Base-by-base conservation (phyloP, 1,140 invertebrate genomes). In the Saccostrea glomerata region DNA sequence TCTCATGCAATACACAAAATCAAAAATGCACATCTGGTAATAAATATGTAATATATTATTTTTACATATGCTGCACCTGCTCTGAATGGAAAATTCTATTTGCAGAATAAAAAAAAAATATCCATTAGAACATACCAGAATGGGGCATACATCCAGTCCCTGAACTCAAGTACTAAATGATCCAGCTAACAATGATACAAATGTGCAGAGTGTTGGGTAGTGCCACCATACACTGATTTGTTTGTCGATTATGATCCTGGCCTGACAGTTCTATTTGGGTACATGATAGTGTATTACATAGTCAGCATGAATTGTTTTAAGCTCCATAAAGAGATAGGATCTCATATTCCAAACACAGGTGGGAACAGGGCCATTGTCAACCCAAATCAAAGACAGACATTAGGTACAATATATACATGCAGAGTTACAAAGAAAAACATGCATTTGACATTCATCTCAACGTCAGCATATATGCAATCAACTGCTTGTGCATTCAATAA, bases 241-340 rank as follows among this genome's bases (percentile, higher is more conserved):
- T 77, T 77, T 77, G 23, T 77, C 70, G 70, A 77, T 77, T 77
- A 77, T 36, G 70, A 77, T 23, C 70, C 70, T 15, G 30, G 70
- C 25, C 70, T 77, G 70, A 77, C 70, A 77, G 70, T 77, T 36
- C 13, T 15, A 15, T 77, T 36, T 77, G 25, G 70, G 25, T 77
- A 77, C 25, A 23, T 77, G 70, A 77, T 77, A 77, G 70, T 77
- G 70, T 77, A 77, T 77, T 77, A 77, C 70, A 77, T 77, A 77
- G 70, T 77, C 70, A 77, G 70, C 70, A 77, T 77, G 70, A 77
- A 30, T 77, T 77, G 70, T 77, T 77, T 77, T 77, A 77, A 30
- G 25, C 70, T 25, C 70, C 25, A 30, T 77, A 36, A 11, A 25
- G 70, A 77, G 70, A 77, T 77, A 77, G 30, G 25, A 77, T 77